Percentiles rank a stretch among this genome's conserved stretches.
Conservation (phyloP, 1,140 invertebrate genomes). For the Dufourea novaeangliae region DNA sequence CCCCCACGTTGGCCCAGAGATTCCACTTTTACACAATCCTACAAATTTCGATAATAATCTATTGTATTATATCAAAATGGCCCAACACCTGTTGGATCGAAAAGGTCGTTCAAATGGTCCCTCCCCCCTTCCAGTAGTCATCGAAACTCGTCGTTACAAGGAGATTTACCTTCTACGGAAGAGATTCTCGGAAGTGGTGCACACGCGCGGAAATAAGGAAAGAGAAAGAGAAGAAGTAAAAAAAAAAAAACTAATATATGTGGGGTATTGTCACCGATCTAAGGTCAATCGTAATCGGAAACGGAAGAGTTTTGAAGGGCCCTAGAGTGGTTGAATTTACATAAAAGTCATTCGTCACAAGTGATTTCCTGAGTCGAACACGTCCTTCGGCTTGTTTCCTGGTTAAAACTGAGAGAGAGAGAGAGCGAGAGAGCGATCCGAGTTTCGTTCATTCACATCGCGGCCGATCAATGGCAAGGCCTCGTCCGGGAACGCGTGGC, state of each 20-base stretch:
- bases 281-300: conserved; percentile 42
- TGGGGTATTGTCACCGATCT: background rate
- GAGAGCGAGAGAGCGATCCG: too few species aligned
- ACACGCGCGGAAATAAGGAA: background rate
- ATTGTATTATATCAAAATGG: too few species aligned
- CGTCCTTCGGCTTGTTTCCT: conserved; percentile 58
- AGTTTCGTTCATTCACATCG: conserved; percentile 55
- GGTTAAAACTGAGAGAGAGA: conserved; percentile 25
- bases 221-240: background rate
- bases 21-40: too few species aligned
- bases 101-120: background rate
- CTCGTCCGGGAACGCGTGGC: background rate
- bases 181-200: background rate
- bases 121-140: too few species aligned
- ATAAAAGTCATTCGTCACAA: conserved; percentile 55
- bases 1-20: too few species aligned
- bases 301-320: conserved; percentile 28
- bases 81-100: too few species aligned
- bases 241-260: background rate
- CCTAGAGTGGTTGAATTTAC: conserved; percentile 36
- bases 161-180: background rate
- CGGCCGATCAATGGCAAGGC: conserved; percentile 50
- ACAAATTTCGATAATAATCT: too few species aligned
- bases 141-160: background rate
- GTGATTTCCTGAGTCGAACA: conserved; percentile 34